Evolutionary conservation across 2,888 invertebrate genomes (phyloP).

Genomic region (Drosophila limbata): DNA sequence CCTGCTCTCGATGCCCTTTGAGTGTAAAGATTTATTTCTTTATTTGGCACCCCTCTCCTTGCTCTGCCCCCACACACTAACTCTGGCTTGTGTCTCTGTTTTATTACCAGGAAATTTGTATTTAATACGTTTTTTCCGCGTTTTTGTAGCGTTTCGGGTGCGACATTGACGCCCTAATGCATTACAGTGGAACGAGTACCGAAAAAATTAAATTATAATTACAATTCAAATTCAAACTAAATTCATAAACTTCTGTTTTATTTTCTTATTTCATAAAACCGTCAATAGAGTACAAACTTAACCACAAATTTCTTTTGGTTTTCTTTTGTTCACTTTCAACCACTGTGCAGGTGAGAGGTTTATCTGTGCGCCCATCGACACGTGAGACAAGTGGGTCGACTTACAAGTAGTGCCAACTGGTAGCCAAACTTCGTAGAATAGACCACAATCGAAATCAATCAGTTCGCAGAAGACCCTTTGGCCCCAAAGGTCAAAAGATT

Average conservation of each 20-base stretch:
- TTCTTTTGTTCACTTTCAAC: background rate
- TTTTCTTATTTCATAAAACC: background rate
- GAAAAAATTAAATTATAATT: background rate
- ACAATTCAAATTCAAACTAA: background rate
- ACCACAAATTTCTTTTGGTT: background rate
- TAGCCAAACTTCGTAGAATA: constrained; percentile 68
- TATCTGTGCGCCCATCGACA: constrained; percentile 60
- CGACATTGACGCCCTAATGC: constrained; percentile 35
- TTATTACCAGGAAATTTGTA: constrained; percentile 79
- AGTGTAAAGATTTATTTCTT: constrained; percentile 75
- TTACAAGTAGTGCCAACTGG: constrained; percentile 52
- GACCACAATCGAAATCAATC: constrained; percentile 63
- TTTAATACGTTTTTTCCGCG: constrained; percentile 80
- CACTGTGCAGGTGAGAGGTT: constrained; percentile 18
- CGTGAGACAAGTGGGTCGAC: constrained; percentile 61
- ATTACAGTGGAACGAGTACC: constrained; percentile 27
- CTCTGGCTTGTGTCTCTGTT: constrained; percentile 33
- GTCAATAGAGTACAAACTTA: background rate
- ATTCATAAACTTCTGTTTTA: background rate
- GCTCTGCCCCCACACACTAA: background rate
- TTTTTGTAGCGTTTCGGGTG: constrained; percentile 49
- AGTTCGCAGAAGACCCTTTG: constrained; percentile 56
- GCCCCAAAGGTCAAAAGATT: background rate
- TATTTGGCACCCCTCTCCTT: constrained; percentile 56
- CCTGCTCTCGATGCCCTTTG: constrained; percentile 15